phyloP scores from a whole-genome alignment of 2,113 vertebrate genomes.

The Lonchura striata region DNA sequence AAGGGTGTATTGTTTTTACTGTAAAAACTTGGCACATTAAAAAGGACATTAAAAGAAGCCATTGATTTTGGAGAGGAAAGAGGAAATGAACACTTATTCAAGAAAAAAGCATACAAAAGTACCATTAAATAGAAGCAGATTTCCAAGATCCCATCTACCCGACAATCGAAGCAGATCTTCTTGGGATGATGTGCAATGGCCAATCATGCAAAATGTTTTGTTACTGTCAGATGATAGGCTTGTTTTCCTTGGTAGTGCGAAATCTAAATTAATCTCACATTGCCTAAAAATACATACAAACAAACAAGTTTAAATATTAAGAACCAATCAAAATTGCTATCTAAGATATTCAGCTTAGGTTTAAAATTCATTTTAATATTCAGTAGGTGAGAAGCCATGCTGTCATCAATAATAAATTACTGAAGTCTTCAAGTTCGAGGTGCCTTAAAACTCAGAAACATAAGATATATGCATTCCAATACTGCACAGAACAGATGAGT shows the following conservation, averaged over 20 bases:
- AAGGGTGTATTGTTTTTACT: background rate
- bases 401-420: background rate
- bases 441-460: background rate
- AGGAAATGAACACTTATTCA: background rate
- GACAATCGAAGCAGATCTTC: constrained; percentile 79
- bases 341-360: background rate
- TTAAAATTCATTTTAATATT: background rate
- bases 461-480: background rate
- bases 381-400: background rate
- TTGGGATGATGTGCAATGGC: constrained; percentile 79
- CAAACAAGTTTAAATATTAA: background rate
- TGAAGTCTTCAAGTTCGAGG: background rate
- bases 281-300: constrained; percentile 76
- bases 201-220: constrained; percentile 95
- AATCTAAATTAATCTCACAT: constrained; percentile 90
- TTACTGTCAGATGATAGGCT: constrained; percentile 94
- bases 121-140: constrained; percentile 89
- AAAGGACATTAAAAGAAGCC: background rate
- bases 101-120: constrained; percentile 6
- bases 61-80: background rate
- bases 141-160: constrained; percentile 87
- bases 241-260: constrained; percentile 88
- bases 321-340: background rate
- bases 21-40: background rate
- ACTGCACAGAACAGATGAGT: background rate